Conservation (phyloP, 64 coral and sea anemone species). For the Acropora yongei region DNA sequence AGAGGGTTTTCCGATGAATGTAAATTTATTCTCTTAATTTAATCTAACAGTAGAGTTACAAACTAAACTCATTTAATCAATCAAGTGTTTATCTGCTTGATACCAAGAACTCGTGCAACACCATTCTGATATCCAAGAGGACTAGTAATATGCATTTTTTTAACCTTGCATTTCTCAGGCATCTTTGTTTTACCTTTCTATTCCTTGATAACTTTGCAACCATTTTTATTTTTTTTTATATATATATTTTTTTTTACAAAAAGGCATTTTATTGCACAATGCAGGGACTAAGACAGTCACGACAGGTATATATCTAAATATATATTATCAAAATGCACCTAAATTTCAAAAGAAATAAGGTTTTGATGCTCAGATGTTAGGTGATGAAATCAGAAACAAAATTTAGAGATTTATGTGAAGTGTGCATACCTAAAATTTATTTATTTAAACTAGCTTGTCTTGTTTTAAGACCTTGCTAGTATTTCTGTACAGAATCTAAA, state of each 20-base stretch:
- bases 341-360: too few species aligned
- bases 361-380: not conserved
- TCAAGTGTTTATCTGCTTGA: too few species aligned
- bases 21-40: too few species aligned
- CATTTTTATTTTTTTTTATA: not conserved
- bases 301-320: too few species aligned
- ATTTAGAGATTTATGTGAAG: conserved; percentile 35
- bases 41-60: too few species aligned
- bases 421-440: conserved; percentile 27
- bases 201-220: not conserved
- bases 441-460: conserved; percentile 47
- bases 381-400: not conserved
- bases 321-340: too few species aligned
- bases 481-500: conserved; percentile 32
- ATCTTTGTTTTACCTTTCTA: not conserved
- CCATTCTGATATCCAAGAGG: too few species aligned
- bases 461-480: conserved; percentile 2
- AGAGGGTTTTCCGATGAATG: too few species aligned
- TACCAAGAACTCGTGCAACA: too few species aligned
- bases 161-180: too few species aligned
- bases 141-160: too few species aligned
- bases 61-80: too few species aligned
- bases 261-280: not conserved
- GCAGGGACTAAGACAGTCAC: not conserved
- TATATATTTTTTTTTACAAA: conserved; percentile 5